Evolutionary conservation across 2,888 invertebrate species (phyloP), one percentile per base, ranked within the genome.

Genomic region (Microplitis manilae): DNA sequence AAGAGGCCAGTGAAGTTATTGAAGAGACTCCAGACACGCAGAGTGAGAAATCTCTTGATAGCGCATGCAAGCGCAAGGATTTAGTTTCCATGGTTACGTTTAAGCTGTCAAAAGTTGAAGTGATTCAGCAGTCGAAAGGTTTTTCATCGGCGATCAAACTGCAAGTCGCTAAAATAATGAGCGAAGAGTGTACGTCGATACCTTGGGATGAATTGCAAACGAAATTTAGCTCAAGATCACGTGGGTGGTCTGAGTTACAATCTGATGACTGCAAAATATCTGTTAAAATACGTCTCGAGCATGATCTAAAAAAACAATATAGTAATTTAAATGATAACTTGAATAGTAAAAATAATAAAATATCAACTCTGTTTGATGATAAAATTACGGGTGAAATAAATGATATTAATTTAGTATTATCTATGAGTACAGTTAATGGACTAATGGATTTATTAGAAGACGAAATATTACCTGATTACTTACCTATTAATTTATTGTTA

Each of bases 191-290:
- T 86, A 93, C 94, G 62, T 94, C 96, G 64, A 96, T 98, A 87
- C 96, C 96, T 0, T 97, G 97, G 95, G 97, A 97, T 87, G 97
- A 97, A 90, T 95, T 98, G 91, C 97, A 98, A 94, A 94, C 92
- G 85, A 96, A 96, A 90, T 96, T 96, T 90, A 94, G 94, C 82
- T 94, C 95, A 86, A 92, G 96, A 69, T 94, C 95, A 77, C 93
- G 96, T 83, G 96, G 95, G 20, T 96, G 96, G 96, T 92, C 93
- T 68, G 94, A 96, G 87, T 93, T 94, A 13, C 90, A 91, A 0
- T 90, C 90, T 64, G 90, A 90, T 81, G 91, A 90, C 88, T 90
- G 91, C 88, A 89, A 91, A 65, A 92, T 94, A 1, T 91, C 93
- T 80, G 90, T 94, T 17, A 93, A 92, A 82, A 82, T 94, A 61